phyloP scores from a whole-genome alignment of 2,888 invertebrate species.

The Aleiodes testaceus region DNA sequence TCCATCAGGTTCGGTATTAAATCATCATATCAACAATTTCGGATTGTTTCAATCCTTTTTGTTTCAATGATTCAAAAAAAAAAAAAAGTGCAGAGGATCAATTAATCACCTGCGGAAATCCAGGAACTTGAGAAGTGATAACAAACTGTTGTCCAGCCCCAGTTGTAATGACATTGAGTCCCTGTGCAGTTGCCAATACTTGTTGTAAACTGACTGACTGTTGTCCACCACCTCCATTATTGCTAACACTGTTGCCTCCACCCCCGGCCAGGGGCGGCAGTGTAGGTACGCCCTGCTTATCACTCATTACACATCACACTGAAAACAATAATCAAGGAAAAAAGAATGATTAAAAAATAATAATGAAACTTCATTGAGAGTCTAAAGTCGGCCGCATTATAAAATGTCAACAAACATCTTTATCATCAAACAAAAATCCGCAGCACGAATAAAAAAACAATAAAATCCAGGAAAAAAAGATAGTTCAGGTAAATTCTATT shows the following conservation, averaged over 20 bases:
- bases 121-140: constrained; percentile 73
- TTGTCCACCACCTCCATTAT: constrained; percentile 58
- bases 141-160: constrained; percentile 72
- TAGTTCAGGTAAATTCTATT: no score
- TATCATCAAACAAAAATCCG: neutral
- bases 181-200: constrained; percentile 69
- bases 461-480: no score
- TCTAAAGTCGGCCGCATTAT: neutral
- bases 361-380: neutral
- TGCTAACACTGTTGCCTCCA: constrained; percentile 66
- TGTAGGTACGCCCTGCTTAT: constrained; percentile 70
- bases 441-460: neutral
- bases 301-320: constrained; percentile 72
- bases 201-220: constrained; percentile 70
- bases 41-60: neutral
- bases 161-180: constrained; percentile 70
- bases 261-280: constrained; percentile 71
- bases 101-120: constrained; percentile 74
- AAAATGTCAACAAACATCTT: neutral
- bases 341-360: constrained; percentile 7
- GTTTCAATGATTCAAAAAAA: no score
- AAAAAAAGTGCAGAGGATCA: neutral
- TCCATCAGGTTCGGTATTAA: constrained; percentile 59
- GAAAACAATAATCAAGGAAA: constrained; percentile 49
- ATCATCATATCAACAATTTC: constrained; percentile 50